Base-by-base conservation (phyloP, 1,140 invertebrate genomes). In the Procambarus clarkii region DNA sequence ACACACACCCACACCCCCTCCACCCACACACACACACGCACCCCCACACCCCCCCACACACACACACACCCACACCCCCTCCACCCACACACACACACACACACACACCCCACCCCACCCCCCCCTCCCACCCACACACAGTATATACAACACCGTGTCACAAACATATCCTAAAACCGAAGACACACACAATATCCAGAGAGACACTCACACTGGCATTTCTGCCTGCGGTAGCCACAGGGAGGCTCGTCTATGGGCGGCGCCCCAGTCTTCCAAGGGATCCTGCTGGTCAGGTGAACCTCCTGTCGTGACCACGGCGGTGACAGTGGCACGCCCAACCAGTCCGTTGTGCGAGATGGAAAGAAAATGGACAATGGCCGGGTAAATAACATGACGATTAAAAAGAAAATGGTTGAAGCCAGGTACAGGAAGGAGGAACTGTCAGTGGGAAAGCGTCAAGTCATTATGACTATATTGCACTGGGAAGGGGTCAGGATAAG, bases 151-250 rank as follows among this genome's bases (percentile, higher is more conserved):
- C 34, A 34, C 1, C 34, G 34, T 34, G 34, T 34, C 34, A 34
- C 34, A 34, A 1, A 34, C 34, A 34, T 34, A 34, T 34, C 34
- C 34, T 34, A 34, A 0, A 34, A 34, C 34, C 34, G 1, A 34
- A 34, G 34, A 34, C 34, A 34, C 34, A 34, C 0, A 34, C 34
- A 34, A n/a, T 2, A 54, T 54, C 5, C 11, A 54, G 76, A 78
- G 54, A 4, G 64, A 18, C 0, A 92, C 92, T 92, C 48, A 92
- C 92, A 92, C 85, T 88, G 96, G 93, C 98, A 99, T 95, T 98
- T 98, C 95, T 98, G 98, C 76, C 97, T 97, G 48, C 96, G 95
- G 94, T 98, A 99, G 7, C 98, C 98, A 94, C 98, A 99, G 4
- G 95, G 95, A 4, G 98, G 98, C 93, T 98, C 98, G n/a, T 98